A percentile compares a stretch with the other conserved stretches of the same genome.
phyloP scores from a whole-genome alignment of 2,113 vertebrate genomes.

The Tachycineta bicolor region DNA sequence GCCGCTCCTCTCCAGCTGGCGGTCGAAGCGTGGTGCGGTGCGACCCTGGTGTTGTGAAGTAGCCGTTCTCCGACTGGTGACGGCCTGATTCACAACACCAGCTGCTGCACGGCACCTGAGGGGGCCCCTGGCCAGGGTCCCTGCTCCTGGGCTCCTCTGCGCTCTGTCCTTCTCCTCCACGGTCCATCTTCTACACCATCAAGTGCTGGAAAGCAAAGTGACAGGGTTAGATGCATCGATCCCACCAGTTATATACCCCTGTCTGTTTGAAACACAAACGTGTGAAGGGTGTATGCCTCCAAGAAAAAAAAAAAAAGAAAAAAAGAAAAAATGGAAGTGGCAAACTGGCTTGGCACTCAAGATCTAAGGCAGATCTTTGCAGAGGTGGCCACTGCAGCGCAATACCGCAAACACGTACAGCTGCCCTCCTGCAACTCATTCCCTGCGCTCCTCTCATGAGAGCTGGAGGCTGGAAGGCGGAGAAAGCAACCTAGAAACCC shows the following conservation, averaged over 20 bases:
- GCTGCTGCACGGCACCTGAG: conserved; percentile 88
- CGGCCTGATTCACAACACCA: conserved; percentile 99
- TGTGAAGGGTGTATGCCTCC: not conserved
- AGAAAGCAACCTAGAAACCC: conserved; percentile 29
- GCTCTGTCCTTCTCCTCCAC: not conserved
- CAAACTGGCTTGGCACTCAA: not conserved
- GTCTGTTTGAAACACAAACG: not conserved
- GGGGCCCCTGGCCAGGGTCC: not conserved
- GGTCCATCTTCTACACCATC: not conserved
- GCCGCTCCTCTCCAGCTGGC: not conserved
- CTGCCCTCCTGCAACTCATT: not conserved
- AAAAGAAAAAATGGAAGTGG: not conserved
- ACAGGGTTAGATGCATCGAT: not conserved
- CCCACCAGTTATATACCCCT: not conserved
- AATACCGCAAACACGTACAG: accelerated
- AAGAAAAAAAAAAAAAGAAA: not conserved
- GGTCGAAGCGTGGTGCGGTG: conserved; percentile 74
- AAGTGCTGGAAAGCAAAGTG: conserved; percentile 8
- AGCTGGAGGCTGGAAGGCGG: not conserved
- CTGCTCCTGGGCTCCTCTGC: not conserved
- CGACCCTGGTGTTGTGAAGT: conserved; percentile 99
- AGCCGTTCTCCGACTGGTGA: conserved; percentile 87
- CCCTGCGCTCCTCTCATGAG: not conserved
- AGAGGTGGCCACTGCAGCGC: not conserved
- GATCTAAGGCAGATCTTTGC: not conserved